These are phyloP conservation scores for Maconellicoccus hirsutus DNA, from an alignment of 1,140 invertebrate genomes.

Conservation along the genomic window DNA sequence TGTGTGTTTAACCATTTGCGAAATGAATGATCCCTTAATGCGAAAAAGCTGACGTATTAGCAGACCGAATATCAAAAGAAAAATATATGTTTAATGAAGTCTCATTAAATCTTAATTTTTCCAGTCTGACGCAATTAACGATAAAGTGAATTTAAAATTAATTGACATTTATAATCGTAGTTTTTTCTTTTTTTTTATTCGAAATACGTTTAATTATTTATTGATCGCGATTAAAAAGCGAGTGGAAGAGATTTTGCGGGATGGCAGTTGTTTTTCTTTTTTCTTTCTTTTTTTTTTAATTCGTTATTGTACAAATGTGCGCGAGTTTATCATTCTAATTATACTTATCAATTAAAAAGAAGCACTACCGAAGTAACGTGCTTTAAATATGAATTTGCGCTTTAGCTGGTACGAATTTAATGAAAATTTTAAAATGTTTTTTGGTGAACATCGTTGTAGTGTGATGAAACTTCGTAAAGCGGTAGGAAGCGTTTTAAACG, in stretches of 20 bases:
- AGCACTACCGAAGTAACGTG: not conserved
- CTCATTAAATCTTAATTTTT: slow-evolving; percentile 4
- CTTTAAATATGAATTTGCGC: slow-evolving; percentile 4
- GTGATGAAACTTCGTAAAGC: slow-evolving; percentile 2
- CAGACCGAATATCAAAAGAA: not conserved
- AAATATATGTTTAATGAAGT: slow-evolving; percentile 5
- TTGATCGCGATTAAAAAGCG: not conserved
- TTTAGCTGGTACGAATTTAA: not conserved
- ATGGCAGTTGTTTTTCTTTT: not conserved
- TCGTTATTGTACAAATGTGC: not conserved
- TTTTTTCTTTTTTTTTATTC: not conserved
- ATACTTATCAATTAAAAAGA: slow-evolving; percentile 10
- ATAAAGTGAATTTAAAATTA: slow-evolving; percentile 2
- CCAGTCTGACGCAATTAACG: slow-evolving; percentile 2
- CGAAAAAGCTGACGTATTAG: not conserved
- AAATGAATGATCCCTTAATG: not conserved
- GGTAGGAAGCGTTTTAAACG: slow-evolving; percentile 7
- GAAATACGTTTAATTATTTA: not conserved
- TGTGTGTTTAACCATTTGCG: not conserved
- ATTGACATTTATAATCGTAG: slow-evolving; percentile 5
- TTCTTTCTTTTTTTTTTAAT: no score
- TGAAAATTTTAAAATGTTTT: slow-evolving; percentile 10
- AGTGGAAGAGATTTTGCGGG: not conserved
- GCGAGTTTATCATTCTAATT: not conserved
- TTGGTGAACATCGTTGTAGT: not conserved